A percentile compares a stretch with the other conserved stretches of the same genome.
phyloP scores from a whole-genome alignment of 2,888 invertebrate genomes.

The Mechanitis messenoides region DNA sequence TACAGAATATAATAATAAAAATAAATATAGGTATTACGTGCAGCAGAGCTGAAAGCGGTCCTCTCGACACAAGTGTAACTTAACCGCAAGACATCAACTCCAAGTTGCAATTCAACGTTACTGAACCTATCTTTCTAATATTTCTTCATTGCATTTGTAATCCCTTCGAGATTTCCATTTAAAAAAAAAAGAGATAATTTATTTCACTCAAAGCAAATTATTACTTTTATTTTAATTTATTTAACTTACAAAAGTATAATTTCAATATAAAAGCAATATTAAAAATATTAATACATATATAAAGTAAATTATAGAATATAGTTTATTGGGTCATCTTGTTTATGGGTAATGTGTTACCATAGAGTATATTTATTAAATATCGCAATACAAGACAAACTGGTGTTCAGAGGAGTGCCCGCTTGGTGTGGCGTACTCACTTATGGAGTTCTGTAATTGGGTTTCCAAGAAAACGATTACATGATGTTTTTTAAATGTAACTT shows the following conservation, averaged over 20 bases:
- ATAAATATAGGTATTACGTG: no score
- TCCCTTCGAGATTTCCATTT: background rate
- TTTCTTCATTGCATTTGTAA: background rate
- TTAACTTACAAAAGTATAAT: no score
- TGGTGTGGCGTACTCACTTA: conserved; percentile 20
- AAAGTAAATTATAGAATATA: background rate
- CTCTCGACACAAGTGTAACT: background rate
- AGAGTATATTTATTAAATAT: conserved; percentile 11
- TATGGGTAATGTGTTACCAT: conserved; percentile 16
- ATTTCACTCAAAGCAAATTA: no score
- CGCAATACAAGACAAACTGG: conserved; percentile 15
- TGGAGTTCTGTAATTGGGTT: conserved; percentile 21
- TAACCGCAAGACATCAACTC: conserved; percentile 2
- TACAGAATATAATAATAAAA: no score
- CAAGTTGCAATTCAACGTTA: conserved; percentile 1
- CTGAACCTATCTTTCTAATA: background rate
- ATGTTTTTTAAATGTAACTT: conserved; percentile 19
- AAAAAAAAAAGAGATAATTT: background rate
- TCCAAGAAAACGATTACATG: conserved; percentile 27
- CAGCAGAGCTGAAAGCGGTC: no score
- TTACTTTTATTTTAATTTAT: no score
- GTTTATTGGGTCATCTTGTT: conserved; percentile 1
- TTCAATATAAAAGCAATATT: no score
- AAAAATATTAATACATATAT: no score
- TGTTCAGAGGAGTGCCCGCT: conserved; percentile 14